Evolutionary conservation across 2,113 vertebrate genomes (phyloP).

Genomic region (Balaeniceps rex): DNA sequence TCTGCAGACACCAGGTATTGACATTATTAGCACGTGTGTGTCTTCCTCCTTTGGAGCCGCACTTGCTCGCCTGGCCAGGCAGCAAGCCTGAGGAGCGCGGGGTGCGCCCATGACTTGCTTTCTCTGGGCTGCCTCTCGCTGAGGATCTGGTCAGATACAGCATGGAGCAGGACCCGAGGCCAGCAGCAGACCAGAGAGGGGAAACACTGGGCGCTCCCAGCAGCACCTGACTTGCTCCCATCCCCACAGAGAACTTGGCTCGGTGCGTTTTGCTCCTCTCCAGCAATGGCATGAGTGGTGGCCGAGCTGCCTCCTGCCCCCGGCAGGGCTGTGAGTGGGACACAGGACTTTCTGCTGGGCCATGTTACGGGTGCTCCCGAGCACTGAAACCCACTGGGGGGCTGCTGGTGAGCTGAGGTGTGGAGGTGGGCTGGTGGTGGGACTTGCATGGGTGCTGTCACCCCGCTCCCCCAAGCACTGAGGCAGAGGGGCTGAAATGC

Average conservation of each 20-base stretch:
- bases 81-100: rapidly evolving
- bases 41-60: not conserved
- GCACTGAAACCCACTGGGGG: not conserved
- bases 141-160: not conserved
- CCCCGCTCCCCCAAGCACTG: not conserved
- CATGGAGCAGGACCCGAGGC: not conserved
- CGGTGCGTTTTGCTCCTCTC: not conserved
- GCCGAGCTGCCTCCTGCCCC: not conserved
- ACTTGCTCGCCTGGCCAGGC: not conserved
- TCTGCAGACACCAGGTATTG: not conserved
- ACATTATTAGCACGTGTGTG: rapidly evolving
- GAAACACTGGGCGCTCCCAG: not conserved
- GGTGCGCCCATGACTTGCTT: rapidly evolving
- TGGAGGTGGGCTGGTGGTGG: not conserved
- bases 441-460: not conserved
- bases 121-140: not conserved
- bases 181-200: not conserved
- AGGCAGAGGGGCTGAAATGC: not conserved
- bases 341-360: not conserved
- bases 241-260: not conserved
- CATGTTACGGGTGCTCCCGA: not conserved
- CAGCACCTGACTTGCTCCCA: not conserved
- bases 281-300: not conserved
- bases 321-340: not conserved
- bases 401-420: not conserved